Evolutionary conservation across 2,888 invertebrate genomes (phyloP).

Genomic region (Copidosoma aretas): DNA sequence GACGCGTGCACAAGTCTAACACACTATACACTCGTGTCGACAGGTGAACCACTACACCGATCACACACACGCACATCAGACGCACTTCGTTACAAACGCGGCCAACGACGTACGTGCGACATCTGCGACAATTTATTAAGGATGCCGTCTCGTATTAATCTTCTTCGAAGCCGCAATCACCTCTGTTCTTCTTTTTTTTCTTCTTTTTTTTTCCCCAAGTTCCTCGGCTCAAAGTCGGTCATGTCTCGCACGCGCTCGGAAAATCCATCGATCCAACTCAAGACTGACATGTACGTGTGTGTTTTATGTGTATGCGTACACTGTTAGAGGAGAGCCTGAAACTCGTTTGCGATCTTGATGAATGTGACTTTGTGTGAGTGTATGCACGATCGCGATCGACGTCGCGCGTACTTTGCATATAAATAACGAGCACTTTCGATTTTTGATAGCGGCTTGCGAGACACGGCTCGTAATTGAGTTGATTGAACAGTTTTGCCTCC

Average conservation of each 20-base stretch:
- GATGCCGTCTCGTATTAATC: slow-evolving; percentile 32
- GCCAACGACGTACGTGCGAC: neutral
- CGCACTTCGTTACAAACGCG: too few species aligned
- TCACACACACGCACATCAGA: too few species aligned
- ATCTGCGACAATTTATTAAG: slow-evolving; percentile 20
- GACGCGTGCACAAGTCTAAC: neutral
- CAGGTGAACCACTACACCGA: too few species aligned
- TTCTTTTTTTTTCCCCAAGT: slow-evolving; percentile 1
- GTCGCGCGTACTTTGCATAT: slow-evolving; percentile 14
- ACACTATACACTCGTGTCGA: neutral
- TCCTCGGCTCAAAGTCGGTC: neutral
- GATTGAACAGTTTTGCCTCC: slow-evolving; percentile 26
- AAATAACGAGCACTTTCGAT: slow-evolving; percentile 38
- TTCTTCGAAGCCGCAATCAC: slow-evolving; percentile 8
- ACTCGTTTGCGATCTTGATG: slow-evolving; percentile 36
- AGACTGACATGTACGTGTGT: neutral
- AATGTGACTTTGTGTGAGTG: slow-evolving; percentile 24
- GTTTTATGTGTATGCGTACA: neutral
- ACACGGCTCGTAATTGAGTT: slow-evolving; percentile 27
- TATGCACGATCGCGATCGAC: neutral
- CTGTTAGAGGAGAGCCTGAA: slow-evolving; percentile 13
- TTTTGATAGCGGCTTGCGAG: slow-evolving; percentile 20
- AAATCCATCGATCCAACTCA: slow-evolving; percentile 35
- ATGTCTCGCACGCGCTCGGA: neutral
- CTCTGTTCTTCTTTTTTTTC: neutral